Evolutionary conservation across 2,888 invertebrate species (phyloP).

Genomic region (Scaptomyza polygonia): DNA sequence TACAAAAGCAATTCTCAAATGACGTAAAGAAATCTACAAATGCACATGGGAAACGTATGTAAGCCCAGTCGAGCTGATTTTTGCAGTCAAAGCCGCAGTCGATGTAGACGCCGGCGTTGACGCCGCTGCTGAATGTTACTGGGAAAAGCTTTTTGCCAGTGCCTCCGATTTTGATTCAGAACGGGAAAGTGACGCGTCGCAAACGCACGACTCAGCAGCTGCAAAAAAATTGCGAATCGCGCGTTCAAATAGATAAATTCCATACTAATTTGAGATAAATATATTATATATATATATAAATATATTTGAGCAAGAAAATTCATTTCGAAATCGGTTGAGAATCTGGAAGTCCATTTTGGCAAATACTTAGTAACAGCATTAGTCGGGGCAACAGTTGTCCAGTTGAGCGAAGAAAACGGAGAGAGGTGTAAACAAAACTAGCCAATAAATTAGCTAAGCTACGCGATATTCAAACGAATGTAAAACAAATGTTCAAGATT

Average conservation of each 20-base stretch:
- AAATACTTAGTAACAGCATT: slow-evolving; percentile 16
- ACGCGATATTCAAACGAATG: slow-evolving; percentile 14
- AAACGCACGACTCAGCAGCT: slow-evolving; percentile 55
- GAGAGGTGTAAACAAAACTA: slow-evolving; percentile 28
- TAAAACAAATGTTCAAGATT: slow-evolving; percentile 21
- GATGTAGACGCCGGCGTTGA: slow-evolving; percentile 2
- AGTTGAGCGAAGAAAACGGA: slow-evolving; percentile 10
- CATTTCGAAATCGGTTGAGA: slow-evolving; percentile 5
- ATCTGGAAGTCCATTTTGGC: slow-evolving; percentile 29
- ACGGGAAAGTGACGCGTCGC: slow-evolving; percentile 70
- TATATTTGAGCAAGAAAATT: slow-evolving; percentile 28
- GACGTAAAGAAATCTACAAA: slow-evolving; percentile 32
- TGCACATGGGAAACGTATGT: slow-evolving; percentile 18
- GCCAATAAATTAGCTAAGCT: slow-evolving; percentile 15
- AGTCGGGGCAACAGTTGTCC: slow-evolving; percentile 47
- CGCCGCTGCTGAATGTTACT: slow-evolving; percentile 45
- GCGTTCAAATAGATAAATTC: slow-evolving; percentile 33
- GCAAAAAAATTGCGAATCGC: slow-evolving; percentile 37
- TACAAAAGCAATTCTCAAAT: slow-evolving; percentile 17
- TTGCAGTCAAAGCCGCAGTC: slow-evolving; percentile 12
- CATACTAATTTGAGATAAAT: slow-evolving; percentile 21
- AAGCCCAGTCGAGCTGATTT: slow-evolving; percentile 17
- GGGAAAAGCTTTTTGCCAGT: slow-evolving; percentile 71
- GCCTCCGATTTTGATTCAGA: slow-evolving; percentile 67
- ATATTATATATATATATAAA: slow-evolving; percentile 23